phyloP scores from a whole-genome alignment of 2,113 vertebrate genomes.

The Uropsilus gracilis region DNA sequence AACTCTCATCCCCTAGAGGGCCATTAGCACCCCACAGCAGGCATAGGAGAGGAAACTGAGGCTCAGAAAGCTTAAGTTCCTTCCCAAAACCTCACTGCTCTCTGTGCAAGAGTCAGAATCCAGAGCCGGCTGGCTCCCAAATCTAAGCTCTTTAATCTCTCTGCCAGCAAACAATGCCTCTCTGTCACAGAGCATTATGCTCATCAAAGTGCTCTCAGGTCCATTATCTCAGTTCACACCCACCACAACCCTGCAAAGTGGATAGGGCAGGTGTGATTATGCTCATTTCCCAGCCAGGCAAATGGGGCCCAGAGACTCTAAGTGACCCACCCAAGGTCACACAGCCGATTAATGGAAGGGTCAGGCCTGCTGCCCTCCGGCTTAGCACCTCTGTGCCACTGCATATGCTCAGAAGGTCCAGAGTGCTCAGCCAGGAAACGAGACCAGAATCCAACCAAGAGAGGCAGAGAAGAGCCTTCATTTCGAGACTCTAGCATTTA shows the following conservation, averaged over 20 bases:
- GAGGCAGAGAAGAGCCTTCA: not conserved
- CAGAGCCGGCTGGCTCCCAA: not conserved
- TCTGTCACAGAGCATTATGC: not conserved
- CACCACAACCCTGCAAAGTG: not conserved
- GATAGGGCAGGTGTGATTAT: not conserved
- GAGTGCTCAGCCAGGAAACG: not conserved
- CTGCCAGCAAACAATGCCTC: not conserved
- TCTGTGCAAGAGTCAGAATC: not conserved
- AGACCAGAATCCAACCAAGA: not conserved
- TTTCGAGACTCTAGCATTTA: not conserved
- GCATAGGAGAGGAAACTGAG: not conserved
- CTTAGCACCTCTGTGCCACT: not conserved
- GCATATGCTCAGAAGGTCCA: not conserved
- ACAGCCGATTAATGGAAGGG: not conserved
- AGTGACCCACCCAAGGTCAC: not conserved
- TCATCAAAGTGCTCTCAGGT: not conserved
- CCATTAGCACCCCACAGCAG: fast-evolving
- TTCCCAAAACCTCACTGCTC: not conserved
- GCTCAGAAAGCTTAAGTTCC: not conserved
- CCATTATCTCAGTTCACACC: not conserved
- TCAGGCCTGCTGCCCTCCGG: fast-evolving
- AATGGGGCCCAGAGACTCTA: not conserved
- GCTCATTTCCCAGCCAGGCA: not conserved
- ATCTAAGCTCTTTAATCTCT: not conserved
- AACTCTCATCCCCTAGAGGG: not conserved